Base-by-base conservation (phyloP, 2,888 invertebrate genomes). In the Tenthredo scrophulariae region DNA sequence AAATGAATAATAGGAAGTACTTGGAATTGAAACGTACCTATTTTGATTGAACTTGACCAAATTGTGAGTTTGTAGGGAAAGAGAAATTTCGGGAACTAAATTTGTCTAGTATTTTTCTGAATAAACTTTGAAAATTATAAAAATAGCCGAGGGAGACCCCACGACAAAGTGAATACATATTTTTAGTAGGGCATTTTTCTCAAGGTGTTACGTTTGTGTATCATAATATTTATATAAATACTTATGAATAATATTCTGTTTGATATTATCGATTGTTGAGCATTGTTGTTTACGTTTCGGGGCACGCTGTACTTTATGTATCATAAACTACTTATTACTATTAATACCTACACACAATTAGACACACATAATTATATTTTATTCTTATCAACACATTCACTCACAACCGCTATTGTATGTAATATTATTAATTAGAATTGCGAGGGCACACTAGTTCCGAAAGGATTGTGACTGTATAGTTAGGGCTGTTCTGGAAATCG, bases 241-340 rank as follows among this genome's bases (percentile, higher is more conserved):
- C 86, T 87, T 87, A 88, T 88, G 88, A 87, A 85, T 87, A 88
- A 88, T 92, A 92, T 92, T 92, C 91, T 92, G 92, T 93, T 93
- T 92, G 91, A 93, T 92, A 93, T 93, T 92, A 93, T 92, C 91
- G 89, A 92, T 92, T 93, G 93, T 92, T 92, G 90, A 93, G 90
- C 91, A 89, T 93, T 93, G 91, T 92, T 92, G 92, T 92, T 93
- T 93, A 91, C 91, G 92, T 92, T 92, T 90, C 89, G 90, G 88
- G 92, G 93, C 93, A 92, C 91, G 88, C 90, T 93, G 93, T 93
- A 93, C 93, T 93, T 92, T 91, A 93, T 93, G 92, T 93, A 92
- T 91, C 87, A 91, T 90, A 90, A 89, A 88, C 85, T 90, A 91
- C 85, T 86, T 86, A 85, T 85, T 80, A 80, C 50, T 85, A 85